These are phyloP conservation scores for Drosophila yakuba DNA, from an alignment of 1,140 invertebrate species.

Conservation along the genomic window DNA sequence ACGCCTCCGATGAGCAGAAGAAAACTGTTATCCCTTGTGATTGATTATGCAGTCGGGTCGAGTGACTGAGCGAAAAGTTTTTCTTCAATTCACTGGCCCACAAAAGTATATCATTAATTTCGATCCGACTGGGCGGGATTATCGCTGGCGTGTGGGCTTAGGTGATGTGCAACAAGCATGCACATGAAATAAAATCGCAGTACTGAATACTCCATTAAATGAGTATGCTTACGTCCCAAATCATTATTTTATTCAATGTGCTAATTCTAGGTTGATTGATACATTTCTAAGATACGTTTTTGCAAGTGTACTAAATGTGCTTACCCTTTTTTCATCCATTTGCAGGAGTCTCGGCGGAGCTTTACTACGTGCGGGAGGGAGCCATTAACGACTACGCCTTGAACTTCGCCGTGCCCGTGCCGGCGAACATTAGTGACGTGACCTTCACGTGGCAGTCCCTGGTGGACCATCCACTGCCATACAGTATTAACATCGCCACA, in stretches of 20 bases:
- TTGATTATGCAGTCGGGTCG: constrained; percentile 71
- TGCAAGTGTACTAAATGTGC: constrained; percentile 2
- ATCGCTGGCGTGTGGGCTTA: not conserved
- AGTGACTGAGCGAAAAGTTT: constrained; percentile 74
- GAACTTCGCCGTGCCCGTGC: constrained; percentile 93
- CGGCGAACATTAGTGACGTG: constrained; percentile 91
- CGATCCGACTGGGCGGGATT: constrained; percentile 13
- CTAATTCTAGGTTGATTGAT: not conserved
- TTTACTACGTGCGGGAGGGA: constrained; percentile 95
- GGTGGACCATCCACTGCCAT: constrained; percentile 90
- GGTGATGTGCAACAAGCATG: constrained; percentile 35
- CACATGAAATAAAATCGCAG: not conserved
- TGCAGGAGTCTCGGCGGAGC: constrained; percentile 93
- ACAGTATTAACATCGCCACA: constrained; percentile 91
- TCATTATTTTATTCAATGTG: not conserved
- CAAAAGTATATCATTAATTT: constrained; percentile 75
- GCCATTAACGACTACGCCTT: constrained; percentile 93
- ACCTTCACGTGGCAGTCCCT: constrained; percentile 95
- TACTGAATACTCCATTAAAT: too few relatives aligned
- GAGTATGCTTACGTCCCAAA: too few relatives aligned
- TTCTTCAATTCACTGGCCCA: constrained; percentile 58
- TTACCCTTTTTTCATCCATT: constrained; percentile 8
- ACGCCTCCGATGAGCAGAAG: constrained; percentile 51
- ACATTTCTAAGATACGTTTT: not conserved
- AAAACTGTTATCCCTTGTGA: constrained; percentile 77